These are phyloP conservation scores for Drosophila dunni DNA, from an alignment of 1,140 invertebrate genomes.

Conservation along the genomic window DNA sequence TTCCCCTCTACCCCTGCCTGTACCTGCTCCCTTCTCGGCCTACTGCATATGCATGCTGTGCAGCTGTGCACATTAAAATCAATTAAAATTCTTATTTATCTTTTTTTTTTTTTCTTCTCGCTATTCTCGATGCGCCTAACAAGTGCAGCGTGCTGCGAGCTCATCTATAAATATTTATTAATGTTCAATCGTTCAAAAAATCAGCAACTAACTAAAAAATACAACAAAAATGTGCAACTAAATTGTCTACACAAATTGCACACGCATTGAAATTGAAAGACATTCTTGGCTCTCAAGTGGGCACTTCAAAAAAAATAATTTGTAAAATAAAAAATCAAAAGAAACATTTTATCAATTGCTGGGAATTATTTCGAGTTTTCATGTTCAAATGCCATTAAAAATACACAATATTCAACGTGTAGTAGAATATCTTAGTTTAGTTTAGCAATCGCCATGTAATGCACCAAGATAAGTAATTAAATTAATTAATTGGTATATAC, in stretches of 20 bases:
- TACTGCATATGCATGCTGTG: conserved; percentile 56
- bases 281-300: conserved; percentile 55
- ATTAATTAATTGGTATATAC: conserved; percentile 74
- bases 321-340: background rate
- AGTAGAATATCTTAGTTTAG: conserved; percentile 34
- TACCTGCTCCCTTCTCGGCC: conserved; percentile 22
- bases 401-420: conserved; percentile 29
- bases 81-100: conserved; percentile 80
- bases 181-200: conserved; percentile 53
- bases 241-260: conserved; percentile 33
- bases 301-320: conserved; percentile 46
- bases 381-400: conserved; percentile 62
- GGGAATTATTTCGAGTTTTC: conserved; percentile 43
- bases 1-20: conserved; percentile 10
- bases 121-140: conserved; percentile 59
- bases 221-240: conserved; percentile 16
- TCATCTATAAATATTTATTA: conserved; percentile 78
- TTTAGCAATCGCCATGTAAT: conserved; percentile 56
- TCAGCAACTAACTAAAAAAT: conserved; percentile 31
- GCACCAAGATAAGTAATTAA: conserved; percentile 74
- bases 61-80: conserved; percentile 80
- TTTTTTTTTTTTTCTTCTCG: conserved; percentile 39
- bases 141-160: conserved; percentile 60
- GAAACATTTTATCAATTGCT: conserved; percentile 25
- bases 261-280: conserved; percentile 46